Evolutionary conservation across 1,140 invertebrate genomes (phyloP).

Genomic region (Phocides pigmalion): DNA sequence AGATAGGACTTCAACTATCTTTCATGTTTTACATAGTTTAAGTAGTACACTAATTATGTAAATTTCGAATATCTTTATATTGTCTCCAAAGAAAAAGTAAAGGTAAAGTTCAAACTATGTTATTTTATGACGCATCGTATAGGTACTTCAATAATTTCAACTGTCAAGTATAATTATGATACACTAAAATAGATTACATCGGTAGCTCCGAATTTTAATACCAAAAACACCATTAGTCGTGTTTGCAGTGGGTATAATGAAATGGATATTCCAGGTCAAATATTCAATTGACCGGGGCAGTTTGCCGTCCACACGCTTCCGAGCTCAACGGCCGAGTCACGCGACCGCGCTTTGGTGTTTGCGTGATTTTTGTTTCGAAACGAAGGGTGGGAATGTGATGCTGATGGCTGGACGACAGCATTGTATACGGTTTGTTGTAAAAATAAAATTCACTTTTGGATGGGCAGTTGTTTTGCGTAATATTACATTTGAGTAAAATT

Average conservation of each 20-base stretch:
- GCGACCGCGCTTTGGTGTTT: conserved; percentile 12
- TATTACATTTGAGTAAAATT: too few relatives aligned
- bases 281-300: conserved; percentile 31
- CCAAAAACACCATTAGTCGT: conserved; percentile 8
- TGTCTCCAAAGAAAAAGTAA: too few relatives aligned
- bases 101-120: too few relatives aligned
- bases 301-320: conserved; percentile 21
- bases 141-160: too few relatives aligned
- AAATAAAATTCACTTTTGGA: background rate
- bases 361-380: conserved; percentile 22
- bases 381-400: conserved; percentile 15
- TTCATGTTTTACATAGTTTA: too few relatives aligned
- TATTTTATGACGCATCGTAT: too few relatives aligned
- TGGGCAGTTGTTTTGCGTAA: background rate
- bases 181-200: background rate
- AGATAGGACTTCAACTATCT: too few relatives aligned
- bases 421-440: conserved; percentile 14
- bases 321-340: conserved; percentile 13
- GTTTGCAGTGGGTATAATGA: conserved; percentile 14
- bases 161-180: too few relatives aligned
- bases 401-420: conserved; percentile 5
- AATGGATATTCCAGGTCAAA: conserved; percentile 35
- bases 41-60: too few relatives aligned
- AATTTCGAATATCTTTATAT: too few relatives aligned
- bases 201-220: background rate